Conservation (phyloP, 2,113 vertebrate species). For the Dicerorhinus sumatrensis region DNA sequence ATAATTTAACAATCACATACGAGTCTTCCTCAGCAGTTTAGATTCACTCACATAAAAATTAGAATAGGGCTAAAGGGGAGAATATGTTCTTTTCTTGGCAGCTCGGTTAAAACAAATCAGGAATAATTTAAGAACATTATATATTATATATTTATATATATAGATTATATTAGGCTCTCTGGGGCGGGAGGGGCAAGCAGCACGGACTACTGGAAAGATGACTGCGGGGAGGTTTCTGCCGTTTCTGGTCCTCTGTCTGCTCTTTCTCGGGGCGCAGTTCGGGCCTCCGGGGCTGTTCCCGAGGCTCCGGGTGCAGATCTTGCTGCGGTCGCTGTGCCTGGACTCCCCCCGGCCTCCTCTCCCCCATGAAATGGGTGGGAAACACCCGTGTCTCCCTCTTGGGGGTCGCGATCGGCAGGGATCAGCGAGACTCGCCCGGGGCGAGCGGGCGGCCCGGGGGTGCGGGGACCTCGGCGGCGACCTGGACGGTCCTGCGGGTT, state of each 20-base stretch:
- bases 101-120: slow-evolving; percentile 87
- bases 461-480: slow-evolving; percentile 80
- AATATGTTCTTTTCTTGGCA: slow-evolving; percentile 87
- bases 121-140: slow-evolving; percentile 92
- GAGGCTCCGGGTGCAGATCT: slow-evolving; percentile 83
- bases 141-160: slow-evolving; percentile 90
- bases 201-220: slow-evolving; percentile 79
- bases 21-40: slow-evolving; percentile 90
- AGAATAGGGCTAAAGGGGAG: slow-evolving; percentile 78
- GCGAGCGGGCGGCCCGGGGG: slow-evolving; percentile 73
- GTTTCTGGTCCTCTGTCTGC: slow-evolving; percentile 80
- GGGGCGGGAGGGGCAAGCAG: slow-evolving; percentile 83
- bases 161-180: slow-evolving; percentile 83
- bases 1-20: slow-evolving; percentile 88
- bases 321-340: slow-evolving; percentile 72
- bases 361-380: slow-evolving; percentile 88
- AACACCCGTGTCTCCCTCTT: slow-evolving; percentile 81
- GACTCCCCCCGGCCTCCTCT: slow-evolving; percentile 85
- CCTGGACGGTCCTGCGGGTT: slow-evolving; percentile 83
- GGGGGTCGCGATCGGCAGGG: slow-evolving; percentile 54
- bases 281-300: slow-evolving; percentile 82
- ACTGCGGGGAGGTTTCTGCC: slow-evolving; percentile 75
- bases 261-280: slow-evolving; percentile 84
- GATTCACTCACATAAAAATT: slow-evolving; percentile 92
- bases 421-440: slow-evolving; percentile 52